phyloP scores from a whole-genome alignment of 2,888 invertebrate genomes.

The Ischnura elegans region DNA sequence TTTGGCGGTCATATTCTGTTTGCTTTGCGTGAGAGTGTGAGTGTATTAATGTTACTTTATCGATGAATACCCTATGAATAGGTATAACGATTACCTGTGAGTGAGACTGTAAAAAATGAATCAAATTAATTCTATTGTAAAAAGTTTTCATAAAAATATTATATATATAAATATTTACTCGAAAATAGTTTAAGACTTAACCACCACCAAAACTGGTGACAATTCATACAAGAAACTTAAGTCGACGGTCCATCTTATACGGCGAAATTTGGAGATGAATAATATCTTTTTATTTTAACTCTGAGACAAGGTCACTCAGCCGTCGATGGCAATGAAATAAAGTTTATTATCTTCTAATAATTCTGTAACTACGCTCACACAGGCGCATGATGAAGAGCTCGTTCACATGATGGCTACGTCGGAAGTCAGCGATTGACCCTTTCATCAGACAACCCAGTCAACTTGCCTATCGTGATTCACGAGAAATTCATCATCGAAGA shows the following conservation, averaged over 20 bases:
- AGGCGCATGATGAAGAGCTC: neutral
- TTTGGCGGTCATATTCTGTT: constrained; percentile 6
- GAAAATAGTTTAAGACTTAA: neutral
- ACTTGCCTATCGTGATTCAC: neutral
- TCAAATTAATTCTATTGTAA: neutral
- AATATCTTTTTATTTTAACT: neutral
- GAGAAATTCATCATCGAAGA: neutral
- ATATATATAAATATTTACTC: neutral
- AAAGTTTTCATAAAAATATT: neutral
- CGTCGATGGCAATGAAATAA: neutral
- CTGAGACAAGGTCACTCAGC: neutral
- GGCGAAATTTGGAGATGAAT: neutral
- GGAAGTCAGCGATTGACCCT: neutral
- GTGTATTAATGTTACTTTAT: neutral
- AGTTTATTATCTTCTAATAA: neutral
- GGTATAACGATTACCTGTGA: neutral
- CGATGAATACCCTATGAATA: neutral
- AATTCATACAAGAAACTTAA: neutral
- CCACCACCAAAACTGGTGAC: neutral
- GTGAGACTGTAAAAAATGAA: neutral
- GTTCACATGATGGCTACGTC: neutral
- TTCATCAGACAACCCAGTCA: neutral
- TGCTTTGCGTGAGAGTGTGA: neutral
- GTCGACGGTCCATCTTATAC: neutral
- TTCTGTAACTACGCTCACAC: neutral